phyloP scores from a whole-genome alignment of 2,797 vertebrate genomes.

The Brachyrhaphis roseni region DNA sequence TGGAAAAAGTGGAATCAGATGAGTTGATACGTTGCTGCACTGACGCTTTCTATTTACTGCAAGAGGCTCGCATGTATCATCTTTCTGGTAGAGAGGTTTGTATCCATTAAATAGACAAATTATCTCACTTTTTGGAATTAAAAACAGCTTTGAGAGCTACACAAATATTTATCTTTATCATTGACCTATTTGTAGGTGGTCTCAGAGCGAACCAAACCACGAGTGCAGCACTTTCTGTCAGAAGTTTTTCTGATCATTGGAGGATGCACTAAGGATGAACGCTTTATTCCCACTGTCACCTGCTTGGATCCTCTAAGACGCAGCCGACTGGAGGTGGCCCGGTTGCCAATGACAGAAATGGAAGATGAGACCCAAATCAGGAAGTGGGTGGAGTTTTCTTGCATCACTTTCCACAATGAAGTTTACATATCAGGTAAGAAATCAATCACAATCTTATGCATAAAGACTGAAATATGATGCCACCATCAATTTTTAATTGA shows the following conservation, averaged over 20 bases:
- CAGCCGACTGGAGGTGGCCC: slow-evolving; percentile 94
- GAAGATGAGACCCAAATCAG: slow-evolving; percentile 89
- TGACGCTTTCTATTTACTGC: slow-evolving; percentile 89
- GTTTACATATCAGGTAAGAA: slow-evolving; percentile 92
- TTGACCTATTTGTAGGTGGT: slow-evolving; percentile 85
- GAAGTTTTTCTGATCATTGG: slow-evolving; percentile 98
- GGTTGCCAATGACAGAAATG: slow-evolving; percentile 89
- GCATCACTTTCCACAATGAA: slow-evolving; percentile 94
- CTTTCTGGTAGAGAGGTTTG: slow-evolving; percentile 92
- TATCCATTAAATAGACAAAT: not conserved
- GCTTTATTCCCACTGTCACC: slow-evolving; percentile 94
- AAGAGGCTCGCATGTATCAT: slow-evolving; percentile 92
- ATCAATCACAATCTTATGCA: not conserved
- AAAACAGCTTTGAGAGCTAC: not conserved
- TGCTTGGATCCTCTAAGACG: slow-evolving; percentile 95
- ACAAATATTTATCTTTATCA: not conserved
- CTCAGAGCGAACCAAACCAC: slow-evolving; percentile 94
- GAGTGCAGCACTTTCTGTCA: slow-evolving; percentile 91
- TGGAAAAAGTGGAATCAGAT: slow-evolving; percentile 92
- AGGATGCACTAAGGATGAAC: slow-evolving; percentile 96
- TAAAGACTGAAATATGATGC: not conserved
- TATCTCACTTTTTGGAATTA: not conserved
- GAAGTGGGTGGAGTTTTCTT: slow-evolving; percentile 99
- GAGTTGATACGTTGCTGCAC: slow-evolving; percentile 87
- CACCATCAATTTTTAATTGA: not conserved